Base-by-base conservation (phyloP, 2,888 invertebrate genomes). In the Cantharis flavilabris region DNA sequence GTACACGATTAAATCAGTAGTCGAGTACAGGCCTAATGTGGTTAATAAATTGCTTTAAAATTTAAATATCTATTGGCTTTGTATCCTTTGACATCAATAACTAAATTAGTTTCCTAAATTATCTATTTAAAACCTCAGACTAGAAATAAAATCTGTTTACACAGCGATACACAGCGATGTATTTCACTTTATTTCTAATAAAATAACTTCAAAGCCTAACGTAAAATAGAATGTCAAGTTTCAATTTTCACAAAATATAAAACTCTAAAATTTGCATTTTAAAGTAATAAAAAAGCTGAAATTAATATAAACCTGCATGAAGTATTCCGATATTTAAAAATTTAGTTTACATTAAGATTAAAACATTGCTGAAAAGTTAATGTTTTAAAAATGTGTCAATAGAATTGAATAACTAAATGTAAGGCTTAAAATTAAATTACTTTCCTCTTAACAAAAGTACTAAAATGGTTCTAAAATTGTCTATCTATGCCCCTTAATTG, bases 371-470 rank as follows among this genome's bases (percentile, higher is more conserved):
- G 49, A 49, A 49, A 49, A 49, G 49, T 49, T 49, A 49, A 49
- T 70, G 30, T 70, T 70, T 70, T 28, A 70, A 76, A 76, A 76
- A 72, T 49, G 62, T 73, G 72, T 76, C 76, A 72, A 75, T 76
- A 72, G 72, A 76, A 72, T 70, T 62, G 49, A 74, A 62, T 70
- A 72, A 75, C 62, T 70, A 69, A 77, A 75, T 69, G 72, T 64
- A 74, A 75, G 74, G 14, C 10, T 49, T 30, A 80, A 81, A 83
- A 82, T 81, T 80, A 79, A 79, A 77, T 80, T 80, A 80, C 78
- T 79, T 81, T 80, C 81, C 81, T 81, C 83, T 83, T 82, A 81
- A 77, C 77, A 67, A 67, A 63, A 76, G 62, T 69, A 73, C 73
- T 71, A 64, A 76, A 78, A 78, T 71, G 71, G 73, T 70, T 73